Evolutionary conservation across 2,113 vertebrate species (phyloP).

Genomic region (Paradoxurus hermaphroditus): DNA sequence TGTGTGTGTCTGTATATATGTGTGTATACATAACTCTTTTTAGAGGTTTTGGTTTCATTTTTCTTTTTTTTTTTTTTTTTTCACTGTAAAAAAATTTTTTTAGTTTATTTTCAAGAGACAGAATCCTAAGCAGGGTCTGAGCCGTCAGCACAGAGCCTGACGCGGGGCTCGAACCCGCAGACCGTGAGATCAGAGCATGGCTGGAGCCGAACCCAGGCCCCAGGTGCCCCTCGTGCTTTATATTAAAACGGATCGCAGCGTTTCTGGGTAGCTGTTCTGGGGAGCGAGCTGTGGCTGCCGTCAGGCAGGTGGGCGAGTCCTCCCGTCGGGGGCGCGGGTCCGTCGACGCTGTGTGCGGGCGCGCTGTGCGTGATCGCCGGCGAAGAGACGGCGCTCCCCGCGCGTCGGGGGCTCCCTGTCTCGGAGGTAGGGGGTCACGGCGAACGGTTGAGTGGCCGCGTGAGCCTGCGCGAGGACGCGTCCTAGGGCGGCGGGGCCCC

Average conservation of each 20-base stretch:
- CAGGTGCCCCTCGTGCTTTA: neutral
- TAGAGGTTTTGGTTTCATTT: too few relatives aligned
- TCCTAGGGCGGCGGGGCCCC: fast-evolving
- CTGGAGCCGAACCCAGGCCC: too few relatives aligned
- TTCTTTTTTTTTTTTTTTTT: too few relatives aligned
- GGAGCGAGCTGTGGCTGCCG: neutral
- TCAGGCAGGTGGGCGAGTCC: neutral
- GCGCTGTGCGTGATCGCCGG: fast-evolving
- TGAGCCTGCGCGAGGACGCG: too few relatives aligned
- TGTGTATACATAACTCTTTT: too few relatives aligned
- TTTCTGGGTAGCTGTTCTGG: neutral
- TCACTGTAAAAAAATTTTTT: too few relatives aligned
- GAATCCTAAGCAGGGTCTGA: too few relatives aligned
- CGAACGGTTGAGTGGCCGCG: neutral
- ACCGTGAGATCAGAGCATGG: too few relatives aligned
- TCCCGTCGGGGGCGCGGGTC: neutral
- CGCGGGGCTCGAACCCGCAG: too few relatives aligned
- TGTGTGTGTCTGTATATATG: too few relatives aligned
- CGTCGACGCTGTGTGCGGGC: neutral
- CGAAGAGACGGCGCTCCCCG: neutral
- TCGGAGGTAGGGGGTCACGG: neutral
- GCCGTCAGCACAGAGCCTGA: too few relatives aligned
- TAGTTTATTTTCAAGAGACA: too few relatives aligned
- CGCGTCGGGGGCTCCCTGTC: neutral
- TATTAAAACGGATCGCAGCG: neutral